phyloP scores from a whole-genome alignment of 1,140 invertebrate species.

The Rhynchophorus ferrugineus region DNA sequence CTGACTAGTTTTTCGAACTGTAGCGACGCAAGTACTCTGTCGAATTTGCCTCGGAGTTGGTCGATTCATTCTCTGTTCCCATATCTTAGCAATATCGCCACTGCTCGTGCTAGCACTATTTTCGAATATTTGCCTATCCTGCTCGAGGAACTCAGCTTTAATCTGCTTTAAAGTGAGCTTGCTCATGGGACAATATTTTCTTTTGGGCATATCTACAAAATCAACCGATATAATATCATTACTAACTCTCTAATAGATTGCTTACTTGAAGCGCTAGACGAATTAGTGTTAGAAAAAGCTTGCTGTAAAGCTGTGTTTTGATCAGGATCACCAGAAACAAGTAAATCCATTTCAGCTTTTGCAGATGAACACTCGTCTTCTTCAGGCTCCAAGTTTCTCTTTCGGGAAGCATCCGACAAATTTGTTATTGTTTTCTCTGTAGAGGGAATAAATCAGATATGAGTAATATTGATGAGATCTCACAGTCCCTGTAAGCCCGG shows the following conservation, averaged over 20 bases:
- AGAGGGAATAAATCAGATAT: neutral
- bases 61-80: slow-evolving; percentile 30
- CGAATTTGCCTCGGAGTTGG: slow-evolving; percentile 32
- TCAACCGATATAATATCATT: too few species aligned
- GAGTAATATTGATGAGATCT: too few species aligned
- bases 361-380: neutral
- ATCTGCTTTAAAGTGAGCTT: slow-evolving; percentile 31
- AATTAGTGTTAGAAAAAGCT: too few species aligned
- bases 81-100: slow-evolving; percentile 25
- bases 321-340: too few species aligned
- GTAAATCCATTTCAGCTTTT: too few species aligned
- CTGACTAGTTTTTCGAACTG: slow-evolving; percentile 24
- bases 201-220: too few species aligned
- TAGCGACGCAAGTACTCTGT: slow-evolving; percentile 24
- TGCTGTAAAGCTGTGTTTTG: too few species aligned
- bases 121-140: slow-evolving; percentile 27
- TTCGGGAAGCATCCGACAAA: slow-evolving; percentile 10
- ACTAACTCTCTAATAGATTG: too few species aligned
- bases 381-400: slow-evolving; percentile 15
- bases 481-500: too few species aligned
- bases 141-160: slow-evolving; percentile 27
- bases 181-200: slow-evolving; percentile 1
- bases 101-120: slow-evolving; percentile 12
- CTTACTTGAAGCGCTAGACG: too few species aligned
- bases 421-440: slow-evolving; percentile 1